Percentiles rank a stretch among this genome's conserved stretches.
These are phyloP conservation scores for Plotosus lineatus DNA, from an alignment of 2,113 vertebrate species.

Conservation along the genomic window DNA sequence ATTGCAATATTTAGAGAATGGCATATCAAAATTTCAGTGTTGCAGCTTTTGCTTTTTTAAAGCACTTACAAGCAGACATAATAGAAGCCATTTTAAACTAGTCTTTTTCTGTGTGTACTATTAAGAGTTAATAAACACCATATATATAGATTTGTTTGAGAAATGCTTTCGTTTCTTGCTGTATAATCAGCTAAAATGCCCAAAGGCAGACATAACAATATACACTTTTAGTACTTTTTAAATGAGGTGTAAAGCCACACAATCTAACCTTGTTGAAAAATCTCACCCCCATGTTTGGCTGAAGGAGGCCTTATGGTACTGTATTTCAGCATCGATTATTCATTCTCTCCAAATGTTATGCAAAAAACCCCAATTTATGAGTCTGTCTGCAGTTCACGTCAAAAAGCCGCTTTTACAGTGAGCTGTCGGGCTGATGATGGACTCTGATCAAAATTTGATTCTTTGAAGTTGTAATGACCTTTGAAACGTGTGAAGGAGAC, in stretches of 20 bases:
- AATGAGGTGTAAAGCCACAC: neutral
- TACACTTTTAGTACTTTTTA: neutral
- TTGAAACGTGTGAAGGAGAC: slow-evolving; percentile 98
- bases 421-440: slow-evolving; percentile 89
- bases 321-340: slow-evolving; percentile 23
- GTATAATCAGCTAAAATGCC: neutral
- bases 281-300: neutral
- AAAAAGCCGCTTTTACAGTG: slow-evolving; percentile 86
- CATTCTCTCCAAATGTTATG: slow-evolving; percentile 30
- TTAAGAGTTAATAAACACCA: neutral
- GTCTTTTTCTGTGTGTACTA: neutral
- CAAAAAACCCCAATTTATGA: slow-evolving; percentile 54
- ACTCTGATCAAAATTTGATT: slow-evolving; percentile 98
- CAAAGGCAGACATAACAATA: neutral
- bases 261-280: neutral
- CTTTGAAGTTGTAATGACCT: slow-evolving; percentile 98
- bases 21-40: neutral
- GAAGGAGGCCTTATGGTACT: neutral
- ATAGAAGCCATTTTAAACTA: neutral
- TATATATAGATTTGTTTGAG: neutral
- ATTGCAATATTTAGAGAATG: neutral
- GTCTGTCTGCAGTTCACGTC: slow-evolving; percentile 78
- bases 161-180: neutral
- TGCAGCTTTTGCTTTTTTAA: neutral
- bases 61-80: neutral